Base-by-base conservation (phyloP, 2,888 invertebrate species). In the Drosophila peninsularis region DNA sequence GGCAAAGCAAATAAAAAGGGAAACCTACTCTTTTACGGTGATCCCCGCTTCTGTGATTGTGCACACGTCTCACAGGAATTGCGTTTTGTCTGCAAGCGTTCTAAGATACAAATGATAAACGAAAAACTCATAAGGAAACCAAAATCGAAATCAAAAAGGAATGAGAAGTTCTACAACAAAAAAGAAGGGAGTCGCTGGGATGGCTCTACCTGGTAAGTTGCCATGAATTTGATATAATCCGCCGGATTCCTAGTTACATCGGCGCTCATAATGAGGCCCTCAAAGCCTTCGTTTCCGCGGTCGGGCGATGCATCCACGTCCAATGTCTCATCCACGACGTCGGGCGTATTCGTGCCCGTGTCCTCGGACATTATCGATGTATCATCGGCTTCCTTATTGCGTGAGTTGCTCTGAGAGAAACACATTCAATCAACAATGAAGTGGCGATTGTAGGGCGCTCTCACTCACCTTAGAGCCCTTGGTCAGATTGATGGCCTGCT, bases 191-290 rank as follows among this genome's bases (percentile, higher is more conserved):
- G 19, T 10, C 19, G 19, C 34, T 13, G n/a, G 21, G 6, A 36
- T 27, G 13, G 11, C 2, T 9, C 17, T 79, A 92, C 92, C 90
- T 92, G 92, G 78, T 92, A 92, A 27, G 85, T 80, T 0, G 92
- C 75, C 92, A 92, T 92, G 74, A 92, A 92, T 55, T 88, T 88
- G 24, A 92, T 81, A 75, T 92, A 92, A 19, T 91, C 91, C 0
- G 79, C 62, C 5, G 90, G 88, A 83, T 91, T 92, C 5, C 92
- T 82, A 3, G 91, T 89, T 44, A 91, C 91, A 71, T 90, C 86
- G 3, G 92, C 79, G 45, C 85, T 88, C 82, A 92, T 91, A 9
- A 92, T 76, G 5, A 92, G 67, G 2, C 92, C 92, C 62, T 92
- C 91, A 62, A 87, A 92, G 5, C 66, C 87, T 2, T 90, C 90